A percentile compares a stretch with the other conserved stretches of the same genome.
phyloP scores from a whole-genome alignment of 2,888 invertebrate genomes.

The Muscina levida region DNA sequence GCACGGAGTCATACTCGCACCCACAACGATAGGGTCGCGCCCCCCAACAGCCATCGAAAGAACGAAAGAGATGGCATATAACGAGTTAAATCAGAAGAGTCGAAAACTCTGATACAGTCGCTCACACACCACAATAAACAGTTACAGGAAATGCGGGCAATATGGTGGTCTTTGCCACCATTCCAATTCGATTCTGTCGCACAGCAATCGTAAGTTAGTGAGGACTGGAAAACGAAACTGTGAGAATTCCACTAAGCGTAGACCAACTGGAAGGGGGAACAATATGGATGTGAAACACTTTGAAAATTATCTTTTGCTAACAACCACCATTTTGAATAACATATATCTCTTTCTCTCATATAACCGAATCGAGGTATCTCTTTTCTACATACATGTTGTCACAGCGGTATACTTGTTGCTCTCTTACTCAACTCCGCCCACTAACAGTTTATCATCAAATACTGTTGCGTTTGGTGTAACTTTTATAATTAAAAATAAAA shows the following conservation, averaged over 20 bases:
- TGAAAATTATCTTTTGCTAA: neutral
- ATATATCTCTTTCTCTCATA: constrained; percentile 43
- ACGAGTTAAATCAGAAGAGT: constrained; percentile 51
- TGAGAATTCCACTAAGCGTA: constrained; percentile 60
- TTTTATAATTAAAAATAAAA: constrained; percentile 14
- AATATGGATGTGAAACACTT: constrained; percentile 46
- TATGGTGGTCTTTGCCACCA: constrained; percentile 52
- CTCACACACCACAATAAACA: constrained; percentile 20
- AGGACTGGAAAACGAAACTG: constrained; percentile 37
- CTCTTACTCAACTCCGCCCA: constrained; percentile 49
- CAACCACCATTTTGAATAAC: constrained; percentile 35
- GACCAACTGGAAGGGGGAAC: constrained; percentile 63
- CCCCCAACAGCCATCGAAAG: neutral
- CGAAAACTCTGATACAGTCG: constrained; percentile 45
- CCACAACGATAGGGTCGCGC: constrained; percentile 16
- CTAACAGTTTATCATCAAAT: constrained; percentile 38
- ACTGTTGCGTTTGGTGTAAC: constrained; percentile 51
- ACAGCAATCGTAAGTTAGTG: neutral
- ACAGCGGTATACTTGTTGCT: constrained; percentile 58
- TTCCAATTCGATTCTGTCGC: constrained; percentile 58
- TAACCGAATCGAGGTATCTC: neutral
- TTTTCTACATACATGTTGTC: neutral
- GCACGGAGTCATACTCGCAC: constrained; percentile 31
- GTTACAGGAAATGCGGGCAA: constrained; percentile 43
- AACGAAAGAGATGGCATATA: neutral